Evolutionary conservation across 2,888 invertebrate genomes (phyloP).

Genomic region (Lottia gigantea): DNA sequence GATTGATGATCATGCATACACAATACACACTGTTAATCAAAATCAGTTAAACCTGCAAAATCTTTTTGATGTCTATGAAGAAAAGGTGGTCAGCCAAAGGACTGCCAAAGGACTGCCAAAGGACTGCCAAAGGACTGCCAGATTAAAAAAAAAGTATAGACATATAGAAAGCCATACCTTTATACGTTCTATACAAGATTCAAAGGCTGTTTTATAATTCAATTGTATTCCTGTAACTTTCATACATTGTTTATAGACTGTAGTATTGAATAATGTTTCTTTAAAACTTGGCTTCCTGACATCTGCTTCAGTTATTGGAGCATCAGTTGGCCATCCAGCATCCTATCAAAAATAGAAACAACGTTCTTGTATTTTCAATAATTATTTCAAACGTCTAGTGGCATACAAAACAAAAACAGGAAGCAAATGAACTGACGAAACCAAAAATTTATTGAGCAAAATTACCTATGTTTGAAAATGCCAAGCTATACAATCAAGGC

Average conservation of each 20-base stretch:
- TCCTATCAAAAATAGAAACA: constrained; percentile 19
- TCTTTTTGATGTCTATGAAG: too few species aligned
- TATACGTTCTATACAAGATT: constrained; percentile 50
- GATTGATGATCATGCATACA: too few species aligned
- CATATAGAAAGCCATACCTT: constrained; percentile 33
- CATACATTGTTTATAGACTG: constrained; percentile 20
- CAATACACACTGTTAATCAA: too few species aligned
- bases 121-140: too few species aligned
- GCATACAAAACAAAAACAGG: too few species aligned
- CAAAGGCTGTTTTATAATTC: constrained; percentile 34
- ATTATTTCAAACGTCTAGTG: too few species aligned
- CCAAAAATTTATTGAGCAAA: too few species aligned
- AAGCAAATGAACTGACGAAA: too few species aligned
- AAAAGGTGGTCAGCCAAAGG: neutral
- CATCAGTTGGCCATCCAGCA: constrained; percentile 26
- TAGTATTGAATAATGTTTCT: constrained; percentile 18
- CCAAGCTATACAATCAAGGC: too few species aligned
- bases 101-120: neutral
- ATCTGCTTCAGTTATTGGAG: constrained; percentile 23
- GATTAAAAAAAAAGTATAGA: too few species aligned
- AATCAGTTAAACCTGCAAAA: too few species aligned
- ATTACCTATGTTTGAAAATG: too few species aligned
- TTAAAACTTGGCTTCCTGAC: constrained; percentile 22
- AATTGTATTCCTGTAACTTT: constrained; percentile 10
- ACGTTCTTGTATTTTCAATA: neutral